Conservation (phyloP, 2,113 vertebrate species). For the Coptodon rendalli region DNA sequence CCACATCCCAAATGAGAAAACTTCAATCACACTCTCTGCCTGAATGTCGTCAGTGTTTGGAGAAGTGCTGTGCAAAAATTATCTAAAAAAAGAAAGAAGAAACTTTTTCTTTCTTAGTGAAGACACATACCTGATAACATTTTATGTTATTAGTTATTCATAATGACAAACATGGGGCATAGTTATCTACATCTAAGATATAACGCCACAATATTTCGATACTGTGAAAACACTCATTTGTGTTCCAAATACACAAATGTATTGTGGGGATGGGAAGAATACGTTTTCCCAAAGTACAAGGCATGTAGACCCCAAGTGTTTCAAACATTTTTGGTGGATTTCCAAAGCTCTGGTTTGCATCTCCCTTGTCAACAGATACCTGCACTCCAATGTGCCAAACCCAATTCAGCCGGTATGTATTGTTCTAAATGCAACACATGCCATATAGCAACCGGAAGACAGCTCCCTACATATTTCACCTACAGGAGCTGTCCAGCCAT, state of each 20-base stretch:
- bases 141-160: not conserved
- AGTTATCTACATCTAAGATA: not conserved
- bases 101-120: not conserved
- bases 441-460: not conserved
- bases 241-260: not conserved
- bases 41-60: constrained; percentile 18
- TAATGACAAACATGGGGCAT: not conserved
- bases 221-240: not conserved
- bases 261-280: not conserved
- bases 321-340: not conserved
- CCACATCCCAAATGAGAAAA: constrained; percentile 56
- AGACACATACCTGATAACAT: not conserved
- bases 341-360: not conserved
- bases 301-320: not conserved
- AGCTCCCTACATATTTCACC: not conserved
- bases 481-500: not conserved
- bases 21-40: constrained; percentile 53
- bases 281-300: not conserved
- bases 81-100: not conserved
- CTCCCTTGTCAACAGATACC: not conserved
- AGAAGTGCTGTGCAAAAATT: not conserved
- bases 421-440: not conserved
- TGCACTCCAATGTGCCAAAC: not conserved
- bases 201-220: not conserved
- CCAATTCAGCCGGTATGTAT: not conserved